These are phyloP conservation scores for Coreoperca whiteheadi DNA, from an alignment of 2,113 vertebrate genomes.

Conservation along the genomic window DNA sequence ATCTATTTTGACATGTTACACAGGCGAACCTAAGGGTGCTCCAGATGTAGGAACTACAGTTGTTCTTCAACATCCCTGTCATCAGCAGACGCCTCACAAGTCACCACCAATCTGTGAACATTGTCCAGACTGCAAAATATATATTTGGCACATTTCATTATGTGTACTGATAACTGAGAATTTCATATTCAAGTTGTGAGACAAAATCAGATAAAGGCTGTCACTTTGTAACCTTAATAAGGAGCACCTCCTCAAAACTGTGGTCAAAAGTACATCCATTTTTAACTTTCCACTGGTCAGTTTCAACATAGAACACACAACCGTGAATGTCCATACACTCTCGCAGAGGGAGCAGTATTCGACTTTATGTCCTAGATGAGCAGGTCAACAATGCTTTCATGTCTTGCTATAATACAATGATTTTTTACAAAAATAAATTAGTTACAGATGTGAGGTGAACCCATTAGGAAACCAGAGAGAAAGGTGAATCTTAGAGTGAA, in stretches of 20 bases:
- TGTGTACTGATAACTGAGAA: not conserved
- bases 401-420: not conserved
- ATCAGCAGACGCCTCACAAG: not conserved
- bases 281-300: not conserved
- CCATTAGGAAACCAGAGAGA: not conserved
- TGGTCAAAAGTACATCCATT: not conserved
- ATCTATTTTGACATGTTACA: not conserved
- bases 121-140: not conserved
- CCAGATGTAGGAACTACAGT: not conserved
- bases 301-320: not conserved
- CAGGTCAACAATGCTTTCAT: not conserved
- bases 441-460: not conserved
- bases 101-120: not conserved
- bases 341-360: not conserved
- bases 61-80: not conserved
- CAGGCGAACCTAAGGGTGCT: too few relatives aligned
- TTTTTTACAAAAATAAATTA: not conserved
- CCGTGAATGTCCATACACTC: not conserved
- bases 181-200: not conserved
- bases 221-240: not conserved
- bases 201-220: slow-evolving; percentile 5
- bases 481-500: not conserved
- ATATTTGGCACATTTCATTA: not conserved
- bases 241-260: not conserved
- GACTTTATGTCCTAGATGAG: not conserved